A percentile compares a stretch with the other conserved stretches of the same genome.
These are phyloP conservation scores for Platerodrilus igneus DNA, from an alignment of 2,888 invertebrate species.

Conservation along the genomic window DNA sequence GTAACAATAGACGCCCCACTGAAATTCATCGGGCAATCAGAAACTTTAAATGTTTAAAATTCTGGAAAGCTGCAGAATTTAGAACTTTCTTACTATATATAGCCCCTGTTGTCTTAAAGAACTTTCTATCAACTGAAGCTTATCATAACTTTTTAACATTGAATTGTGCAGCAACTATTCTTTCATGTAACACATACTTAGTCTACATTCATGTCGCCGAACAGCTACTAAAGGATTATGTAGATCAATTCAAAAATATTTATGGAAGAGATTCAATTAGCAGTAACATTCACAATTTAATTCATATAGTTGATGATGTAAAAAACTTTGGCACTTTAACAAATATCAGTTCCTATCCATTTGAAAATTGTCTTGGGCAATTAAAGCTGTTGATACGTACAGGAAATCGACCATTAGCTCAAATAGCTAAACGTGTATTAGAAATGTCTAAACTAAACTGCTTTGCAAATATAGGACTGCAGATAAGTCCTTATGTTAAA, in stretches of 20 bases:
- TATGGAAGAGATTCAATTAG: slow-evolving; percentile 34
- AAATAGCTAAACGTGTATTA: slow-evolving; percentile 18
- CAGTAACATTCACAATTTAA: slow-evolving; percentile 37
- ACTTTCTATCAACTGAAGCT: slow-evolving; percentile 15
- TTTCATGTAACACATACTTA: slow-evolving; percentile 1
- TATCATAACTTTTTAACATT: slow-evolving; percentile 13
- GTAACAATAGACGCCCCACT: slow-evolving; percentile 21
- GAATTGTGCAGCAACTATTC: slow-evolving; percentile 15
- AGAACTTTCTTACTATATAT: slow-evolving; percentile 28
- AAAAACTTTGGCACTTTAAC: slow-evolving; percentile 33
- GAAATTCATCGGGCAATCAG: slow-evolving; percentile 24
- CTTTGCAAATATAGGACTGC: background rate
- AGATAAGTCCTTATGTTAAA: background rate
- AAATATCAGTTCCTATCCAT: slow-evolving; percentile 35
- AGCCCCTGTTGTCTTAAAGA: slow-evolving; percentile 24
- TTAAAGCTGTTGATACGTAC: slow-evolving; percentile 18
- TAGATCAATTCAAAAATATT: slow-evolving; percentile 24
- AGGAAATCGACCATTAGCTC: slow-evolving; percentile 20
- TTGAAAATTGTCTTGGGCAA: slow-evolving; percentile 35
- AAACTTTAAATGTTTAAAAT: slow-evolving; percentile 21
- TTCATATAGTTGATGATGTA: slow-evolving; percentile 36
- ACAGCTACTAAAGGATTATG: slow-evolving; percentile 18
- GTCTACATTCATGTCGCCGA: background rate
- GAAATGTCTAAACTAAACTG: slow-evolving; percentile 9
- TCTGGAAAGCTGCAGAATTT: slow-evolving; percentile 28